phyloP scores from a whole-genome alignment of 1,140 invertebrate species.

The Metopolophium dirhodum region DNA sequence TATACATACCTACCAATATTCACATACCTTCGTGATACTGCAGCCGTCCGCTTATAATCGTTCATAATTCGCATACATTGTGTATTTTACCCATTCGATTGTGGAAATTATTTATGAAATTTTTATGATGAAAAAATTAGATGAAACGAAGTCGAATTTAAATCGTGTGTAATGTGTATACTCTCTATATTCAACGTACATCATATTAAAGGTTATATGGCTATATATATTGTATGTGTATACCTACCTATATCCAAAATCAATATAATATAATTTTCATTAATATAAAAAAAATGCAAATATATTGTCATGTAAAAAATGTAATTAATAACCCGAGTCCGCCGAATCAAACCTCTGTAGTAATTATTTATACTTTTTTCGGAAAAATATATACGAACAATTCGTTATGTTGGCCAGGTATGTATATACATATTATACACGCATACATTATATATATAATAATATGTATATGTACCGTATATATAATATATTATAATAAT shows the following conservation, averaged over 20 bases:
- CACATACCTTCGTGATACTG: background rate
- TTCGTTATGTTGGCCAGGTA: too few relatives aligned
- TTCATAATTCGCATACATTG: background rate
- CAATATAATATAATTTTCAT: background rate
- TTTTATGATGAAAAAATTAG: background rate
- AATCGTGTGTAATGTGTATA: background rate
- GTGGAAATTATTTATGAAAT: background rate
- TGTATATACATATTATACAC: background rate
- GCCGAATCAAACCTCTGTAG: background rate
- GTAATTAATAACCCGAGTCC: background rate
- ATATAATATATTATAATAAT: background rate
- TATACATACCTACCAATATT: background rate
- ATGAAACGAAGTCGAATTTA: background rate
- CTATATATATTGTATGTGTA: too few relatives aligned
- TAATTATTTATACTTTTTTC: background rate
- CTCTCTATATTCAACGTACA: background rate
- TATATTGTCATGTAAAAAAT: background rate
- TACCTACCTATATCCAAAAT: background rate
- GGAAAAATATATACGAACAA: background rate
- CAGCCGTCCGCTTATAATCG: background rate
- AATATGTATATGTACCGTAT: too few relatives aligned
- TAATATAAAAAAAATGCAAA: background rate
- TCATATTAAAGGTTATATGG: background rate
- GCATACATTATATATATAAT: background rate
- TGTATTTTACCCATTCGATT: background rate